phyloP scores from a whole-genome alignment of 1,140 invertebrate genomes.

The Caenorhabditis brenneri region DNA sequence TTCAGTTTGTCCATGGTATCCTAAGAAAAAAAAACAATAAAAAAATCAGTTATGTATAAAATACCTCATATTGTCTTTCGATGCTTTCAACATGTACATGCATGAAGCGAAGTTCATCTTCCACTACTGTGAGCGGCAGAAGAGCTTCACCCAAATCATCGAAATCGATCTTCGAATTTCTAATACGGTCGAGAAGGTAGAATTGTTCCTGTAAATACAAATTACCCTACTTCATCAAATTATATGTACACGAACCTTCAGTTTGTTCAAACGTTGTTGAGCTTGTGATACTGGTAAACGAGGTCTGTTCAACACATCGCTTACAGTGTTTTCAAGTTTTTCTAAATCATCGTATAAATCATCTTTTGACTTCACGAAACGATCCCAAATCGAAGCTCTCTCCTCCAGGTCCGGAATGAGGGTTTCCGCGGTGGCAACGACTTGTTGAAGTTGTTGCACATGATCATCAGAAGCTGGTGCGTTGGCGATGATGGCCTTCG shows the following conservation, averaged over 20 bases:
- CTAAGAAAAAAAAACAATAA: neutral
- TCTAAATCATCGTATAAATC: slow-evolving; percentile 45
- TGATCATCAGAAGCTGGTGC: slow-evolving; percentile 37
- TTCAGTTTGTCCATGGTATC: slow-evolving; percentile 43
- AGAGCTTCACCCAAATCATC: slow-evolving; percentile 46
- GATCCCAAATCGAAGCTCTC: slow-evolving; percentile 2
- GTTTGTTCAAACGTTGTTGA: slow-evolving; percentile 23
- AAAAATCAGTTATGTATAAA: neutral
- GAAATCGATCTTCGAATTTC: slow-evolving; percentile 30
- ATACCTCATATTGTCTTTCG: slow-evolving; percentile 55
- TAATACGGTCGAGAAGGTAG: neutral
- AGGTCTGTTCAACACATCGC: neutral
- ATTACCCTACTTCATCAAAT: too few species aligned
- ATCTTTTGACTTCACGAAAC: slow-evolving; percentile 44
- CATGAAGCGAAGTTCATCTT: slow-evolving; percentile 56
- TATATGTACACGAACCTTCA: neutral
- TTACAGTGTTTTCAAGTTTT: slow-evolving; percentile 20
- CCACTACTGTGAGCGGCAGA: slow-evolving; percentile 46
- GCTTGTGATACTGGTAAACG: slow-evolving; percentile 19
- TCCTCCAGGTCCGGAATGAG: slow-evolving; percentile 44
- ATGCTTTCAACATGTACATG: slow-evolving; percentile 57
- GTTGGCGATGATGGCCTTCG: slow-evolving; percentile 25
- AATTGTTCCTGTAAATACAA: neutral
- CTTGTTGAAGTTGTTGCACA: slow-evolving; percentile 38
- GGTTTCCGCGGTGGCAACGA: slow-evolving; percentile 22